phyloP scores from a whole-genome alignment of 2,113 vertebrate species.

The Athene noctua region DNA sequence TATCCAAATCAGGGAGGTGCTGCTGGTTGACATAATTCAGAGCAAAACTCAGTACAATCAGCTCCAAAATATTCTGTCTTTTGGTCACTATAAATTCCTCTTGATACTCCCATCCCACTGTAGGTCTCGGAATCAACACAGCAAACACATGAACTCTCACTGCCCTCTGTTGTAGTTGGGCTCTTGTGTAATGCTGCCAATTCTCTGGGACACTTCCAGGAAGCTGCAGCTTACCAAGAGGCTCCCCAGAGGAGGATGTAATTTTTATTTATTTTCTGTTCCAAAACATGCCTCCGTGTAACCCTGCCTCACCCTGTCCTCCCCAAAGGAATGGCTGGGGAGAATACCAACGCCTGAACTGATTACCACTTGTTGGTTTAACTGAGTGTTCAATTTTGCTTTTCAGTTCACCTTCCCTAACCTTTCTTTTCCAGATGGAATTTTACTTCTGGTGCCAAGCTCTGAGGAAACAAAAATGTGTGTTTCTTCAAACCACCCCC shows the following conservation, averaged over 20 bases:
- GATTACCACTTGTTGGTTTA: not conserved
- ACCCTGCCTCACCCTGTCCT: not conserved
- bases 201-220: not conserved
- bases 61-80: not conserved
- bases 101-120: not conserved
- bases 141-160: not conserved
- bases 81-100: not conserved
- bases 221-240: not conserved
- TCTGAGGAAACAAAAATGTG: not conserved
- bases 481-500: not conserved
- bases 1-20: not conserved
- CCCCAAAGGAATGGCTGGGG: not conserved
- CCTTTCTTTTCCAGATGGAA: not conserved
- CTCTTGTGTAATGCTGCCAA: not conserved
- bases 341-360: not conserved
- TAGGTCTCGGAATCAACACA: not conserved
- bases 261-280: not conserved
- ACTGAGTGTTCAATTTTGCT: not conserved
- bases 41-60: not conserved
- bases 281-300: not conserved
- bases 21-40: not conserved
- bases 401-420: conserved; percentile 6
- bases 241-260: not conserved
- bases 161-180: not conserved
- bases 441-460: not conserved